A percentile compares a stretch with the other conserved stretches of the same genome.
Conservation (phyloP, 2,113 vertebrate genomes). For the Oncorhynchus mykiss region DNA sequence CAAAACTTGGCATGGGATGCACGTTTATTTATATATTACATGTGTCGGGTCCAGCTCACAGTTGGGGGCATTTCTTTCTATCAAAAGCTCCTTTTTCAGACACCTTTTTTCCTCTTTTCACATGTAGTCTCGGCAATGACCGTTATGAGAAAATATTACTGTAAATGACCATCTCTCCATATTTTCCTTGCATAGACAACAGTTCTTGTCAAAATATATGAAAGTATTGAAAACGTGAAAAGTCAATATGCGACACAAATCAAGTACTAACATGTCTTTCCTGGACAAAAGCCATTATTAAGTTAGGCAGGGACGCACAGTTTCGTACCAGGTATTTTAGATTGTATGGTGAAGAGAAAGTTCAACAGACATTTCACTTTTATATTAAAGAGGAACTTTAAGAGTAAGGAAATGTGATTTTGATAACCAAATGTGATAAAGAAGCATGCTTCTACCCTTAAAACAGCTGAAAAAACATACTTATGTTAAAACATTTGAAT, state of each 20-base stretch:
- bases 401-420: too few species aligned
- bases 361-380: too few species aligned
- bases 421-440: too few species aligned
- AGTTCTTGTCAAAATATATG: slow-evolving; percentile 62
- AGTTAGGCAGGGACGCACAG: slow-evolving; percentile 32
- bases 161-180: slow-evolving; percentile 59
- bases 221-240: slow-evolving; percentile 55
- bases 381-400: too few species aligned
- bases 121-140: slow-evolving; percentile 44
- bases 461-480: too few species aligned
- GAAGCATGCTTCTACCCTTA: too few species aligned
- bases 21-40: slow-evolving; percentile 77
- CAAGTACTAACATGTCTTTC: slow-evolving; percentile 65
- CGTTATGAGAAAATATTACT: slow-evolving; percentile 60
- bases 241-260: slow-evolving; percentile 72
- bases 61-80: slow-evolving; percentile 71
- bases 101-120: slow-evolving; percentile 50
- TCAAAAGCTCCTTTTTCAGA: slow-evolving; percentile 75
- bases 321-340: slow-evolving; percentile 6
- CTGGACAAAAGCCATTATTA: slow-evolving; percentile 65
- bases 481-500: too few species aligned
- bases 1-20: slow-evolving; percentile 65
- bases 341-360: too few species aligned
- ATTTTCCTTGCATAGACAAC: slow-evolving; percentile 51
- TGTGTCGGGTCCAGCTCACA: slow-evolving; percentile 73